Base-by-base conservation (phyloP, 2,797 vertebrate genomes). In the Chrysocyon brachyurus region DNA sequence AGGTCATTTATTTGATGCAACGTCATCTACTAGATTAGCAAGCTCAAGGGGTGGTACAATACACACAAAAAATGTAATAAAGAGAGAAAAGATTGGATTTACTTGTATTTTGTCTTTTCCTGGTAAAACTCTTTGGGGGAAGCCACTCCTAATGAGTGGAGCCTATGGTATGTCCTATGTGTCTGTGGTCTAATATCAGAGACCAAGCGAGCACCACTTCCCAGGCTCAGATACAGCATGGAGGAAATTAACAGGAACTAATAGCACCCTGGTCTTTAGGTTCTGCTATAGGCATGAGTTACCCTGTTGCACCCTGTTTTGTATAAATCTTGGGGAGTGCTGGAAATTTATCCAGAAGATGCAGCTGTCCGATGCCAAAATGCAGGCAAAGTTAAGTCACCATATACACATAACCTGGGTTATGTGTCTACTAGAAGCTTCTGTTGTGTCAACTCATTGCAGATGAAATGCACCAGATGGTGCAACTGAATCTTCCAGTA, bases 101-200 rank as follows among this genome's bases (percentile, higher is more conserved):
- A 24, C 26, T 77, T 75, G 63, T 49, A 56, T 46, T 87, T 68
- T 61, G 36, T 84, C 79, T 93, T 87, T n/a, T 83, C 63, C 12
- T 5, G 63, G 75, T n/a, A 33, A 92, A 93, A 68, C 77, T 59
- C 70, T 36, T 54, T 31, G 83, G 81, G 81, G 82, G 82, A 90
- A 83, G 68, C 16, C 63, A 75, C 33, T 90, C 22, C 26, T 28
- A 21, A 78, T 6, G 46, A 83, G 68, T 2, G 52, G 6, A 28
- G 4, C 49, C 75, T 17, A 17, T 8, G 15, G n/a, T 1, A 14
- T 0, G 31, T 2, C 10, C 21, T 31, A 0, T 0, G 6, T 56
- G 87, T 72, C 12, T 11, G 5, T 0, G 0, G 46, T 70, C 2
- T n/a, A 2, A 54, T 1, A 12, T 0, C 2, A 7, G 19, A 0